Percentiles rank a stretch among this genome's conserved stretches.
Evolutionary conservation across 2,113 vertebrate genomes (phyloP).

Genomic region (Platysternon megacephalum): DNA sequence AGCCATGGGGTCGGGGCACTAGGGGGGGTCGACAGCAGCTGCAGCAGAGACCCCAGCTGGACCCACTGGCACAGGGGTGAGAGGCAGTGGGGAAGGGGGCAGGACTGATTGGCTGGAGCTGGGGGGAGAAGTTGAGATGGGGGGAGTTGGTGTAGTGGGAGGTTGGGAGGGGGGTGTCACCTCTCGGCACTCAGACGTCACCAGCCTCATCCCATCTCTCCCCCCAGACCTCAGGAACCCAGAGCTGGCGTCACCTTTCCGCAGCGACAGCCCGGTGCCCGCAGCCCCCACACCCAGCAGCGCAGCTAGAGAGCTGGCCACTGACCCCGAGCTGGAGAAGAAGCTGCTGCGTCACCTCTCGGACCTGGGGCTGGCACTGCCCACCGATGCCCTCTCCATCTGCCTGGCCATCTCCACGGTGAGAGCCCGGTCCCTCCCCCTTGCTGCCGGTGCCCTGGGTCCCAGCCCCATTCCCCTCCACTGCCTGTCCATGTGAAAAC

Average conservation of each 20-base stretch:
- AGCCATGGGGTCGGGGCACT: not conserved
- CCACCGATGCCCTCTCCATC: constrained; percentile 88
- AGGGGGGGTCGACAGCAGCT: not conserved
- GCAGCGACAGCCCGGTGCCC: constrained; percentile 90
- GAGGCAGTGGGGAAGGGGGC: not conserved
- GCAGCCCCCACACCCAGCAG: constrained; percentile 64
- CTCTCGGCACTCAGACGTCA: not conserved
- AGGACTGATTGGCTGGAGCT: not conserved
- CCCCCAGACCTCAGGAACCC: constrained; percentile 78
- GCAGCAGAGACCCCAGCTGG: not conserved
- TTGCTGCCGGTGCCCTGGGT: too few species aligned
- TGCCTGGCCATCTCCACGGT: constrained; percentile 87
- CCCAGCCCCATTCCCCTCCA: not conserved
- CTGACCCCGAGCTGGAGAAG: constrained; percentile 90
- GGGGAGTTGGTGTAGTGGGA: not conserved
- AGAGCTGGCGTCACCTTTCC: constrained; percentile 77
- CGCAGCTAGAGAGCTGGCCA: constrained; percentile 81
- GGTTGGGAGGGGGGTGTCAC: not conserved
- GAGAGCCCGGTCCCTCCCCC: constrained; percentile 27
- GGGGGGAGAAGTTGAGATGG: not conserved
- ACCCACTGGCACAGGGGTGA: not conserved
- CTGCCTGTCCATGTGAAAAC: not conserved
- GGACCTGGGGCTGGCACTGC: constrained; percentile 86
- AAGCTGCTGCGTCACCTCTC: constrained; percentile 90
- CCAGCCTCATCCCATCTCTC: not conserved